These are phyloP conservation scores for Phocides pigmalion DNA, from an alignment of 1,140 invertebrate genomes.

Conservation along the genomic window DNA sequence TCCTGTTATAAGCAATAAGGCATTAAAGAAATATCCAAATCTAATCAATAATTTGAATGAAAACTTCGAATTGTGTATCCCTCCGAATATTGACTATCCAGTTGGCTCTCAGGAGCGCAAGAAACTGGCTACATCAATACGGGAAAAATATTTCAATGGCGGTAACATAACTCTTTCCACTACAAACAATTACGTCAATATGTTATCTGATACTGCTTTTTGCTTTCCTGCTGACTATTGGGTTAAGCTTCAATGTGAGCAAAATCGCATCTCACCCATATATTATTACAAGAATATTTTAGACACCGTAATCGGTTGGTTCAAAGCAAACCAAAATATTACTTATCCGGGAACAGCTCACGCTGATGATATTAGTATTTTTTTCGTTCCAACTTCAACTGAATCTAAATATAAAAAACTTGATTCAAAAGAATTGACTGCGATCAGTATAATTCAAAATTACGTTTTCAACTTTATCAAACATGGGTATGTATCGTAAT, in stretches of 20 bases:
- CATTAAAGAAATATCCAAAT: too few species aligned
- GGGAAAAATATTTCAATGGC: constrained; percentile 41
- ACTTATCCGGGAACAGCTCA: constrained; percentile 39
- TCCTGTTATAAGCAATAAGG: background rate
- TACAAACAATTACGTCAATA: constrained; percentile 32
- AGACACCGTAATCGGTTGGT: constrained; percentile 41
- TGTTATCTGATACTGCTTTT: constrained; percentile 41
- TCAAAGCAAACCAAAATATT: constrained; percentile 35
- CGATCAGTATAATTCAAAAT: background rate
- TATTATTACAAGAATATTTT: constrained; percentile 44
- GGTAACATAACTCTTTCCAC: constrained; percentile 29
- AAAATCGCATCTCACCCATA: constrained; percentile 23
- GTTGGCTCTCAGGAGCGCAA: constrained; percentile 31
- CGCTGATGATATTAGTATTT: constrained; percentile 46
- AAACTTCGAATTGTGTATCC: constrained; percentile 40
- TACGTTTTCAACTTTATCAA: constrained; percentile 37
- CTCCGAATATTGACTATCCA: constrained; percentile 47
- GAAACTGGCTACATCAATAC: constrained; percentile 37
- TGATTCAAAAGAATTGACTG: constrained; percentile 2
- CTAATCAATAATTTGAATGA: constrained; percentile 34
- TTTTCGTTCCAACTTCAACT: constrained; percentile 36
- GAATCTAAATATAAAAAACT: constrained; percentile 15
- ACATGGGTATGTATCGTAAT: constrained; percentile 38
- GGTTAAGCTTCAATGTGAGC: constrained; percentile 27
- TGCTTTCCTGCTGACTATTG: constrained; percentile 30